Base-by-base conservation (phyloP, 2,113 vertebrate genomes). In the Tenebrosternarchus preto region DNA sequence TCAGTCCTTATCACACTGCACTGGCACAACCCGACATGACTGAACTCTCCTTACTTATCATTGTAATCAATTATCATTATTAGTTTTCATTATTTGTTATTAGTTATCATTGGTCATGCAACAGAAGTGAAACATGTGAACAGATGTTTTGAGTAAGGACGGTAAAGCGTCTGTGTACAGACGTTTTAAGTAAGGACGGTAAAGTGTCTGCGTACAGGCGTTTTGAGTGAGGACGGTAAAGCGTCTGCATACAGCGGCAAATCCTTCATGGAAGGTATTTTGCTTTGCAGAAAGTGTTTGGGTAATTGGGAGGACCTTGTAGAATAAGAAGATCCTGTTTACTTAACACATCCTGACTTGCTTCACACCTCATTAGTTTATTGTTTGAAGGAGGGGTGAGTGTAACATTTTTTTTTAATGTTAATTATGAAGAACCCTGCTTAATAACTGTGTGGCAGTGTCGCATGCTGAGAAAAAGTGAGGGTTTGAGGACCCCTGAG, bases 261-360 rank as follows among this genome's bases (percentile, higher is more conserved):
- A 72, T 33, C 8, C 9, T 20, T n/a, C 11, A 11, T n/a, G 11
- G 59, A 43, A 9, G n/a, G 39, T 7, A 1, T 31, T 11, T 22
- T 1, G 22, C 1, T 55, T 36, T 24, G 27, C 19, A 29, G 27
- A 20, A 33, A 64, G 27, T 15, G 27, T 56, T 56, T 67, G 5
- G 33, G 12, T 69, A 77, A 69, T 69, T n/a, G 29, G 22, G 76
- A 68, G 31, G 50, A 19, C 0, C 12, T 19, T 16, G 29, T 2
- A 6, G 64, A 68, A 43, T 31, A 31, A 22, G 55, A 33, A 46
- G 56, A 6, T 50, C 57, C 68, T 79, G 77, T 79, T 79, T 61
- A 50, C 60, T 19, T 33, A 9, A 22, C 19, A 71, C 67, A 11
- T 61, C 67, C 67, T 79, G 55, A 15, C 33, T 29, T 22, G 9